phyloP scores from a whole-genome alignment of 2,888 invertebrate species.

The Pseudeuparius sepicola region DNA sequence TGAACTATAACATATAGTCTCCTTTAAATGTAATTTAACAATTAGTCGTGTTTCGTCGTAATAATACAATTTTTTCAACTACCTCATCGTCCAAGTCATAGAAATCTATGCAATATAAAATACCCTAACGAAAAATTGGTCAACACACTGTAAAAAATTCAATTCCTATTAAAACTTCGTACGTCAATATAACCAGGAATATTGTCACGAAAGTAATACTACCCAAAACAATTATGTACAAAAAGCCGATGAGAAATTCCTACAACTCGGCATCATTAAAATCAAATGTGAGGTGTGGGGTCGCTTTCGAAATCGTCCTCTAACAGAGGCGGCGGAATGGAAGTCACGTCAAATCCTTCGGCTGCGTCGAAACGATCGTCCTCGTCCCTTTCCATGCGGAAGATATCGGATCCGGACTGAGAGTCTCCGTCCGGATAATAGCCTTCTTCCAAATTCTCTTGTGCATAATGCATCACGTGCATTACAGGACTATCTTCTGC shows the following conservation, averaged over 20 bases:
- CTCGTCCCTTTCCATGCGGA: constrained; percentile 39
- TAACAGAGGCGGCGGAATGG: constrained; percentile 67
- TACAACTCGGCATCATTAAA: constrained; percentile 32
- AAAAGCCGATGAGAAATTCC: constrained; percentile 20
- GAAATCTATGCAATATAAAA: no score
- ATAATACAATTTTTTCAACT: no score
- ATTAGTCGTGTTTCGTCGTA: no score
- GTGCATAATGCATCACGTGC: constrained; percentile 26
- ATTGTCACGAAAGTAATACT: constrained; percentile 20
- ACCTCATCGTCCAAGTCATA: no score
- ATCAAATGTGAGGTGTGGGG: constrained; percentile 36
- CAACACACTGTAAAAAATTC: constrained; percentile 25
- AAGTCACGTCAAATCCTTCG: constrained; percentile 67
- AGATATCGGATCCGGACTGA: constrained; percentile 42
- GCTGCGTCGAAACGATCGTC: constrained; percentile 55
- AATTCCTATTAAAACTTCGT: constrained; percentile 24
- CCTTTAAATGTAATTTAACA: no score
- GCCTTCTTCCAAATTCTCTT: constrained; percentile 46
- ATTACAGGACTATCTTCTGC: constrained; percentile 27
- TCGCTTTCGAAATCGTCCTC: constrained; percentile 61
- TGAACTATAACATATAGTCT: no score
- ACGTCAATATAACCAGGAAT: no score
- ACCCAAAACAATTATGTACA: constrained; percentile 22
- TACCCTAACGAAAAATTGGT: no score
- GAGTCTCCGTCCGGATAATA: constrained; percentile 53